Base-by-base conservation (phyloP, 2,888 invertebrate genomes). In the Chymomyza amoena region DNA sequence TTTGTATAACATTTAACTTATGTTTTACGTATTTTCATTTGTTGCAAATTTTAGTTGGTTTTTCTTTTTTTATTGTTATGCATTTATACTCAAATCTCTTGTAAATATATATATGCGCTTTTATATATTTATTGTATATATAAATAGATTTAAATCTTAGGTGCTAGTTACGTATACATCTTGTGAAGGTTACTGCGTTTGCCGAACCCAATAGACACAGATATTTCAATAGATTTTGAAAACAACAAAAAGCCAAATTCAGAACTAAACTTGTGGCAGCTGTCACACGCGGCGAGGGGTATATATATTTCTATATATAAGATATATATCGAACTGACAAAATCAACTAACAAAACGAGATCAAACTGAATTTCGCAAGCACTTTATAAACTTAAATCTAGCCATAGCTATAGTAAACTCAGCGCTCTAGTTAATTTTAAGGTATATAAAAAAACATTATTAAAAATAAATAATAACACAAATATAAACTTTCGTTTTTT, bases 141-240 rank as follows among this genome's bases (percentile, higher is more conserved):
- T 69, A 61, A 61, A 32, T 68, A 61, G 25, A 62, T 67, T 84
- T 82, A 76, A 84, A 79, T 67, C 90, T 90, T 90, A 90, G 61
- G 69, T 68, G 63, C 86, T 90, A 90, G 64, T 90, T 92, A 92
- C 91, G 91, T 91, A 91, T 91, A 91, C 91, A 90, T 92, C 89
- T 87, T 91, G 89, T 87, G 89, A 89, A 90, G 91, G 89, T 86
- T 79, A 5, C 54, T 54, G 54, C 54, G 18, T 54, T 54, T 54
- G 20, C 18, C 54, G 32, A 54, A 54, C 54, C 16, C n/a, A 54
- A 54, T 54, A 54, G 39, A 45, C 39, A 45, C 39, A 45, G 39
- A 45, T 45, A 45, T 45, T 45, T 36, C 36, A 36, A 36, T 36
- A 45, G 39, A 45, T 45, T 45, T 13, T 13, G 13, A 45, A 45